Base-by-base conservation (phyloP, 2,797 vertebrate genomes). In the Sandelia bainsii region DNA sequence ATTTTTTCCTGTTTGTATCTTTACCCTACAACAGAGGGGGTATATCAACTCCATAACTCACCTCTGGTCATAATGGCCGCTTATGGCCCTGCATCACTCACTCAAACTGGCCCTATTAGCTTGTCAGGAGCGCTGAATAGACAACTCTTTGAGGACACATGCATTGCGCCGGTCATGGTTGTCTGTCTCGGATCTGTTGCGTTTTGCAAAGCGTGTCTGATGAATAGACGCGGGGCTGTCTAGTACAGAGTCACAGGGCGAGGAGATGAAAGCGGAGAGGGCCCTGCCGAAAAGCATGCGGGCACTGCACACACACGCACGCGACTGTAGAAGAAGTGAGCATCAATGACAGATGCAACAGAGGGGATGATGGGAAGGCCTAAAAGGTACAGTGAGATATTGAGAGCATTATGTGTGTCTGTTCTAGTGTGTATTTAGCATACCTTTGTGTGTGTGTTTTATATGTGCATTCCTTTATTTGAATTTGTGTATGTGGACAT, bases 21-120 rank as follows among this genome's bases (percentile, higher is more conserved):
- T 79, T 75, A 76, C 63, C 70, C 75, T 29, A 16, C 71, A 66
- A 67, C 48, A 57, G 42, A 59, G 60, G 59, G 66, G 73, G 52
- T 69, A 83, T 64, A 19, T 72, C 66, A 77, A 72, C 68, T 51
- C 64, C 69, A 81, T 87, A 69, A 80, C 62, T 91, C 84, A 85
- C 57, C 52, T 44, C 22, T 13, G 77, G 20, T 65, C 72, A 57
- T 81, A 77, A 83, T 75, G 62, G 58, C 54, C 2, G 2, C 23
- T 12, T 46, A 70, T 32, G 34, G 53, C 46, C 57, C 56, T 54
- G 84, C 9, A 68, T 82, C 40, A 59, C 64, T 86, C 77, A 64
- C 29, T 32, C 74, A 39, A 65, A 63, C 22, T 8, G 27, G 32
- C 74, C 52, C 85, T 14, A 50, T 85, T 85, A 87, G 80, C 77